A percentile compares a stretch with the other conserved stretches of the same genome.
Conservation (phyloP, 1,140 invertebrate species). For the Brachionus rotundiformis region DNA sequence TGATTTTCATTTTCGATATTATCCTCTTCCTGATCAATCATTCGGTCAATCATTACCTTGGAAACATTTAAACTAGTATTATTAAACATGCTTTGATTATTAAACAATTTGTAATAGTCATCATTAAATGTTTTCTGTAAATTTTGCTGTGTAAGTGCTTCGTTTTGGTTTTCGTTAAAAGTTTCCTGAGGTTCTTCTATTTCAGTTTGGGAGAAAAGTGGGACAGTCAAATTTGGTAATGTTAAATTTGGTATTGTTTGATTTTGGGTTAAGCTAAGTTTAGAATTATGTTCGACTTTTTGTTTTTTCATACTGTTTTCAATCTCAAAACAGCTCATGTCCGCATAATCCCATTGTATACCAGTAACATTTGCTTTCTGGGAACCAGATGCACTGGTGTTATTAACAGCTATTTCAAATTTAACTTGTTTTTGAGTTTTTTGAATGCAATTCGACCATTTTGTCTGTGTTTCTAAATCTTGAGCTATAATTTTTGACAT, state of each 20-base stretch:
- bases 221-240: neutral
- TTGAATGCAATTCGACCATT: neutral
- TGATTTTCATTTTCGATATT: neutral
- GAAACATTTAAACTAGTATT: slow-evolving; percentile 25
- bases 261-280: neutral
- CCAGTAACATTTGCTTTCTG: neutral
- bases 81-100: slow-evolving; percentile 31
- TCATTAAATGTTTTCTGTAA: slow-evolving; percentile 2
- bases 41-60: neutral
- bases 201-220: slow-evolving; percentile 16
- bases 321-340: neutral
- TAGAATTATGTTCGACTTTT: neutral
- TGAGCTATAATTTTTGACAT: slow-evolving; percentile 8
- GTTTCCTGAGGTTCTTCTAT: neutral
- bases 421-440: slow-evolving; percentile 41
- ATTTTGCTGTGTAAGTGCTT: slow-evolving; percentile 1
- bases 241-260: neutral
- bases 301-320: slow-evolving; percentile 15
- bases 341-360: slow-evolving; percentile 6
- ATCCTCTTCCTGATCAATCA: neutral
- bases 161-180: neutral
- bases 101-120: slow-evolving; percentile 31
- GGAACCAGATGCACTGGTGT: neutral
- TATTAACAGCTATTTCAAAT: neutral
- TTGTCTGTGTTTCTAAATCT: slow-evolving; percentile 20